Base-by-base conservation (phyloP, 1,140 invertebrate genomes). In the Adoxophyes honmai region DNA sequence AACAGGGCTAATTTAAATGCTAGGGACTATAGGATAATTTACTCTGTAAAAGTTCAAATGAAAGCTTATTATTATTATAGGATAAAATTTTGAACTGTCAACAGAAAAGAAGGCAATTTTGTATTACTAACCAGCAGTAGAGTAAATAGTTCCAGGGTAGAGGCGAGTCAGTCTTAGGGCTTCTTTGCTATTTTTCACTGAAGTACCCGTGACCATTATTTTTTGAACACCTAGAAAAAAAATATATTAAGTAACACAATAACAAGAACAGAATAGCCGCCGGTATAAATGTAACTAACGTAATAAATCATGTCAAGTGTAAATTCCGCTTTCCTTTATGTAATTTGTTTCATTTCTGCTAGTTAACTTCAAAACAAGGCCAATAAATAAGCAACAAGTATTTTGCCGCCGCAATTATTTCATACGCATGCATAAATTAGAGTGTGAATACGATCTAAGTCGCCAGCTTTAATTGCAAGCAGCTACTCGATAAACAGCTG, bases 141-240 rank as follows among this genome's bases (percentile, higher is more conserved):
- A 98, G 87, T 98, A 98, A 39, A 98, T 92, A 13, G 93, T 95
- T 64, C 95, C 95, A 44, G 96, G 96, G 89, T 97, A 96, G 72
- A 97, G 94, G 77, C 95, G 92, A 39, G 96, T 96, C 34, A 97
- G 88, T 82, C 96, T 92, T 55, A 98, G 89, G 35, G 96, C 96
- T 90, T 98, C 96, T 90, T 97, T 97, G 76, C 96, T 97, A 10
- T 93, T 93, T 79, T 95, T 93, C 42, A 98, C 92, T 70, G 96
- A 97, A 57, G 95, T 96, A 56, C 96, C 96, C 57, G 95, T 96
- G 42, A 98, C 96, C 93, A 98, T 97, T 60, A 98, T 96, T 90
- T 98, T 98, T 75, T 96, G 95, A 67, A 98, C 96, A 68, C 97
- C 95, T 96, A 76, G 51, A 88, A 80, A 53, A 68, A 53, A 64